Evolutionary conservation across 1,140 invertebrate genomes (phyloP).

Genomic region (Eriocheir sinensis): DNA sequence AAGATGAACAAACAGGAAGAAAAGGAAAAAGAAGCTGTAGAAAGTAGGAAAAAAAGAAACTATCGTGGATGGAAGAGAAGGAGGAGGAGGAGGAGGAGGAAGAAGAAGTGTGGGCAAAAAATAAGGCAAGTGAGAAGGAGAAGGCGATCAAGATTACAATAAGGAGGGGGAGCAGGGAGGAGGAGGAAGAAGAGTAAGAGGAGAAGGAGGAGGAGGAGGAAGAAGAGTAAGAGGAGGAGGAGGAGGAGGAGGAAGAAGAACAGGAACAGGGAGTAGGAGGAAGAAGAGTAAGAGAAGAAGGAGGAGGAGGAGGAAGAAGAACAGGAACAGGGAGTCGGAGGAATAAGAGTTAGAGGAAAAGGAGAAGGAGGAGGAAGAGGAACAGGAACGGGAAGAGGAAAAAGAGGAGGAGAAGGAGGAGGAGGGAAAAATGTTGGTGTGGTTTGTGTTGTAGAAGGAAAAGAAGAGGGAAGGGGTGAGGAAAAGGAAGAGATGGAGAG

Average conservation of each 20-base stretch:
- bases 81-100: too few species aligned
- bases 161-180: neutral
- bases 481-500: neutral
- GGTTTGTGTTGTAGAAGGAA: too few species aligned
- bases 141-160: too few species aligned
- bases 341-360: too few species aligned
- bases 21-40: neutral
- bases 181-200: neutral
- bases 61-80: neutral
- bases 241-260: too few species aligned
- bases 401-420: too few species aligned
- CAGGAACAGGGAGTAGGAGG: too few species aligned
- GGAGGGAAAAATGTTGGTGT: neutral
- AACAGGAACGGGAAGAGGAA: too few species aligned
- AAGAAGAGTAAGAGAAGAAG: neutral
- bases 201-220: neutral
- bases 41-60: neutral
- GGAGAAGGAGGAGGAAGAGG: too few species aligned
- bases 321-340: neutral
- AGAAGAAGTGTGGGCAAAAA: too few species aligned
- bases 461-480: neutral
- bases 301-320: conserved; percentile 16
- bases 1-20: neutral
- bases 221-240: too few species aligned
- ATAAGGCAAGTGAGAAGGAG: too few species aligned